Base-by-base conservation (phyloP, 1,140 invertebrate species). In the Drosophila pruinosa region DNA sequence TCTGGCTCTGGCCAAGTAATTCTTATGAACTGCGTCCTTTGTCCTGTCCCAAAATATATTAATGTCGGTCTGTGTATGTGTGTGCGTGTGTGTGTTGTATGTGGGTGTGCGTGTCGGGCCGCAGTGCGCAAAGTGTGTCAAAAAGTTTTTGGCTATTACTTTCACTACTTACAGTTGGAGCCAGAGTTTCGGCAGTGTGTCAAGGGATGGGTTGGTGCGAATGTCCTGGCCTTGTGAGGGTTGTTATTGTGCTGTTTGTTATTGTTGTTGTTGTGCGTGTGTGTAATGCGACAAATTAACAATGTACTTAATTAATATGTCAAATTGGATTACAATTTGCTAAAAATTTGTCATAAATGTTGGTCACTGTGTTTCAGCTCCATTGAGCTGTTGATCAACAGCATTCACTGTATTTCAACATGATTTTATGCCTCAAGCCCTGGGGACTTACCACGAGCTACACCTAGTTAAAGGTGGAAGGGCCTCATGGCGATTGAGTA, bases 221-320 rank as follows among this genome's bases (percentile, higher is more conserved):
- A 41, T 59, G 34, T 26, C 43, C 34, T 67, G 10, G 4, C 21
- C 21, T 56, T 54, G 53, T 43, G 62, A 43, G 61, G 78, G 73
- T 77, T 72, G 53, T 54, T 34, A 31, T 68, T 22, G 19, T 22
- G 22, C 39, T 43, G 22, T 39, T 6, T 14, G n/a, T 12, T 21
- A 5, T 56, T 6, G 12, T 28, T 41, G 22, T 22, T 47, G 41
- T 58, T 57, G 62, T 36, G 56, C 28, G 58, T 81, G 68, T 72
- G 76, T 81, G 81, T 85, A 77, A 81, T 81, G 77, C 43, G 73
- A 77, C 81, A 81, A 85, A 85, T 86, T 86, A 85, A 86, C 81
- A 72, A 78, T 86, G 81, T 86, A 72, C 59, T 79, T 78, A 88
- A 86, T 86, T 88, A 88, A 88, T 88, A 82, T 88, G 74, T 75